Evolutionary conservation across 2,797 vertebrate genomes (phyloP).

Genomic region (Chloroceryle amazona): DNA sequence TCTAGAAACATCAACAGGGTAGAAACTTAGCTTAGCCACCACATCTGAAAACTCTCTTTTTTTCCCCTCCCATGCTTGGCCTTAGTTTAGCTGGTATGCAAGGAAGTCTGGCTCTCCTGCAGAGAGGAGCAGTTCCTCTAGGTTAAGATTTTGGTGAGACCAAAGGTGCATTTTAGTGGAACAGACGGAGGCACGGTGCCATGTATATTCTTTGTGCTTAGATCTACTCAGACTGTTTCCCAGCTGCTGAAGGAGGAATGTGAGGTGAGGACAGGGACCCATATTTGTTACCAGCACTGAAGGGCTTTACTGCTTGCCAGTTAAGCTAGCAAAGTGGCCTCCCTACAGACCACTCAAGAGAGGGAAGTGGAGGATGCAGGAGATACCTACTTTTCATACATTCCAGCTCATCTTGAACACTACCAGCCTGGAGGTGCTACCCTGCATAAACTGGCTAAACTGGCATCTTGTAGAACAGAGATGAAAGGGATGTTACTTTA

Average conservation of each 20-base stretch:
- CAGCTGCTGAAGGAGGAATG: not conserved
- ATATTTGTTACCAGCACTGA: not conserved
- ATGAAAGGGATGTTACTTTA: not conserved
- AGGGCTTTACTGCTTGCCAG: not conserved
- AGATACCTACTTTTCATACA: not conserved
- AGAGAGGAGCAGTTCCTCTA: not conserved
- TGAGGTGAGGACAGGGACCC: not conserved
- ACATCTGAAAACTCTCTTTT: not conserved
- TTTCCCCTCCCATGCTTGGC: not conserved
- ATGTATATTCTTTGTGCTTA: not conserved
- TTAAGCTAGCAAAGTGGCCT: not conserved
- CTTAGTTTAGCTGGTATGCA: not conserved
- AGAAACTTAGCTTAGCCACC: not conserved
- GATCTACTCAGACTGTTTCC: not conserved
- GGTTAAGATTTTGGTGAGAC: not conserved
- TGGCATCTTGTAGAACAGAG: not conserved
- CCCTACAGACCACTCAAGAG: not conserved
- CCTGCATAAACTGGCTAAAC: not conserved
- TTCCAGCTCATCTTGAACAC: not conserved
- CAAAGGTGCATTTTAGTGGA: not conserved
- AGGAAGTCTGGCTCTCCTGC: not conserved
- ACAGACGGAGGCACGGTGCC: not conserved
- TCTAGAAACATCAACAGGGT: slow-evolving; percentile 1
- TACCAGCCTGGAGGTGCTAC: not conserved
- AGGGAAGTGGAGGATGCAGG: not conserved